Percentiles rank a stretch among this genome's conserved stretches.
Evolutionary conservation across 2,797 vertebrate species (phyloP).

Genomic region (Tenualosa thibaudeaui): DNA sequence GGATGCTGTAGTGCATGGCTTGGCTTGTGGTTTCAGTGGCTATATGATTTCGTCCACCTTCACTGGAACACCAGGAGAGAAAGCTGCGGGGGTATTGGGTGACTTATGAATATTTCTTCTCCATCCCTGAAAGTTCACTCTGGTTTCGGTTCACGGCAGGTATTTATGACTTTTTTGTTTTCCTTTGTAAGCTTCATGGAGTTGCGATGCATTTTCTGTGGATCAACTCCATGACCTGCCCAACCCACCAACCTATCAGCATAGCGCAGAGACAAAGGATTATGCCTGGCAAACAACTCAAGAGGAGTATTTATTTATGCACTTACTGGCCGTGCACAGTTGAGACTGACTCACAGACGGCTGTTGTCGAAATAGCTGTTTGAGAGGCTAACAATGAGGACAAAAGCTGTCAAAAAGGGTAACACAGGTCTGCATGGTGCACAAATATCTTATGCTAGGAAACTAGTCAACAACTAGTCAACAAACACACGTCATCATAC

Average conservation of each 20-base stretch:
- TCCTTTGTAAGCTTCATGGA: not conserved
- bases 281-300: not conserved
- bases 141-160: not conserved
- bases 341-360: not conserved
- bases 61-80: not conserved
- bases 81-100: not conserved
- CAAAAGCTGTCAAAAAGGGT: not conserved
- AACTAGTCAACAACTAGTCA: too few relatives aligned
- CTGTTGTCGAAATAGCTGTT: not conserved
- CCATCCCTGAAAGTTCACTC: not conserved
- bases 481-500: not conserved
- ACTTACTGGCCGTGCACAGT: not conserved
- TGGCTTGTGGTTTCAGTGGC: not conserved
- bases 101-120: conserved; percentile 12
- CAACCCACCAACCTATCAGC: not conserved
- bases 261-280: not conserved
- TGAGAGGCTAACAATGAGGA: not conserved
- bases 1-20: not conserved
- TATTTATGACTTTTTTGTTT: not conserved
- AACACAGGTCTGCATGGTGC: not conserved
- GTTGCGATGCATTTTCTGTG: not conserved
- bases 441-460: not conserved
- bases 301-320: not conserved
- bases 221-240: not conserved
- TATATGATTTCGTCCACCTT: not conserved